Conservation (phyloP, 2,888 invertebrate genomes). For the Lasioglossum zephyrum region DNA sequence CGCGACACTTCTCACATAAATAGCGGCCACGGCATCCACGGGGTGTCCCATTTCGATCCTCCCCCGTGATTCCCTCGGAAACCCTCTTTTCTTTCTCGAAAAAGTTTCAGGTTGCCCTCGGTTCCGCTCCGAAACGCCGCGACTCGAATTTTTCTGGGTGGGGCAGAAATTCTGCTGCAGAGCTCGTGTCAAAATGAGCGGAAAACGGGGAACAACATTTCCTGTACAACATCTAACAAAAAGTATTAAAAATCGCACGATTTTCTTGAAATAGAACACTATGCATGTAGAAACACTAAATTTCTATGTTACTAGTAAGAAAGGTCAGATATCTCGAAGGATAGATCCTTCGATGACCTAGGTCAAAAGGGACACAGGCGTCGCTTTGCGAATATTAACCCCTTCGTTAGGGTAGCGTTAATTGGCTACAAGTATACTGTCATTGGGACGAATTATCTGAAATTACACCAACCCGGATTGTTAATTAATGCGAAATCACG, state of each 20-base stretch:
- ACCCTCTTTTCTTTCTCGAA: slow-evolving; percentile 11
- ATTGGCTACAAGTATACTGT: neutral
- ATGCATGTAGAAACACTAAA: neutral
- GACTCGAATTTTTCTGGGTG: neutral
- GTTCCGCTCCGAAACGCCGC: neutral
- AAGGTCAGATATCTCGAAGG: neutral
- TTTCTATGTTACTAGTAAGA: neutral
- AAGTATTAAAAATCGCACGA: too few relatives aligned
- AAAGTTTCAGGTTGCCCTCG: neutral
- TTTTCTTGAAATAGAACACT: neutral
- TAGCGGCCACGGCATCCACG: slow-evolving; percentile 19
- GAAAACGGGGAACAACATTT: neutral
- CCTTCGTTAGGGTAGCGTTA: slow-evolving; percentile 5
- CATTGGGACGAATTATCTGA: neutral
- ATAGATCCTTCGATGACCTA: neutral
- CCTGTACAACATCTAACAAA: too few relatives aligned
- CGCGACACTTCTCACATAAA: slow-evolving; percentile 53
- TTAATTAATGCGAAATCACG: neutral
- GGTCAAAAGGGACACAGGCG: neutral
- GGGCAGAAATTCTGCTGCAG: neutral
- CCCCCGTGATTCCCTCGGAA: neutral
- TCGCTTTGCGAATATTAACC: neutral
- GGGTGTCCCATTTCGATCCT: slow-evolving; percentile 22
- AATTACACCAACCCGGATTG: neutral
- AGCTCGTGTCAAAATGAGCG: neutral